phyloP scores from a whole-genome alignment of 2,888 invertebrate species.

The Noctua pronuba region DNA sequence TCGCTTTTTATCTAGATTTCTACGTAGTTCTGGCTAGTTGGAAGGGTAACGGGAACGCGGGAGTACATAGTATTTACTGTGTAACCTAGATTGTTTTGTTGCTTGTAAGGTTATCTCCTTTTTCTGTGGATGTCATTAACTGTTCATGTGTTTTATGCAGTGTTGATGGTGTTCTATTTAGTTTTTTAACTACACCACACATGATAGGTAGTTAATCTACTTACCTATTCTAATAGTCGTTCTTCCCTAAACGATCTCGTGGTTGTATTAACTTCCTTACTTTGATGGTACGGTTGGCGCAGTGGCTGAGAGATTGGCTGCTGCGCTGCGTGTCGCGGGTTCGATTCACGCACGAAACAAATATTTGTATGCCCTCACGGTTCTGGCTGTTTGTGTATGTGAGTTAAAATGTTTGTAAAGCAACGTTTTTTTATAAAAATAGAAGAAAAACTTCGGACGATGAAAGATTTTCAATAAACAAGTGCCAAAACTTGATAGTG shows the following conservation, averaged over 20 bases:
- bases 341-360: too few relatives aligned
- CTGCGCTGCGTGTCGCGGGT: too few relatives aligned
- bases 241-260: not conserved
- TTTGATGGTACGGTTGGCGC: too few relatives aligned
- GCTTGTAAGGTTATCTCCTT: slow-evolving; percentile 32
- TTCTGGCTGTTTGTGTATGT: too few relatives aligned
- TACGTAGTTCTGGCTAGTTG: slow-evolving; percentile 21
- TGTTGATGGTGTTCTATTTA: not conserved
- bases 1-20: slow-evolving; percentile 51
- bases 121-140: slow-evolving; percentile 14
- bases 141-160: slow-evolving; percentile 10
- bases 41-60: slow-evolving; percentile 34
- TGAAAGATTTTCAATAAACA: not conserved
- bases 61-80: slow-evolving; percentile 2
- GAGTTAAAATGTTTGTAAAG: too few relatives aligned
- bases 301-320: too few relatives aligned
- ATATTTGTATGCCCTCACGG: too few relatives aligned
- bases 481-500: not conserved
- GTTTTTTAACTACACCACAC: not conserved
- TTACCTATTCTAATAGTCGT: not conserved
- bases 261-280: not conserved
- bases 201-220: not conserved
- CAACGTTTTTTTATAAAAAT: too few relatives aligned
- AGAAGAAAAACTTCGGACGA: not conserved
- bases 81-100: slow-evolving; percentile 23